Conservation (phyloP, 2,888 invertebrate species). For the Chloromyia formosa region DNA sequence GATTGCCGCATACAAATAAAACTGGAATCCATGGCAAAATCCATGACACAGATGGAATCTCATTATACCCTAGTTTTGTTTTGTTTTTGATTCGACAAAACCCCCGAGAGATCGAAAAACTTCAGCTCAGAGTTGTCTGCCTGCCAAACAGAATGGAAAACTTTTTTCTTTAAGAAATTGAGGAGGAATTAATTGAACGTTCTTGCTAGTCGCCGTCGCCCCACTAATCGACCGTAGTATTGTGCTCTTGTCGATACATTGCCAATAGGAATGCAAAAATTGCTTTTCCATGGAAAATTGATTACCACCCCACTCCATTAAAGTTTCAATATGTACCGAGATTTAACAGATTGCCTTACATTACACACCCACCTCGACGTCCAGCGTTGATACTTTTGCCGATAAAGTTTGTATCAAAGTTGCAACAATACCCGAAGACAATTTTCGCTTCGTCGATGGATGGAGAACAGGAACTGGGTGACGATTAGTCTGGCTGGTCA, state of each 20-base stretch:
- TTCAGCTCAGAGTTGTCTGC: too few relatives aligned
- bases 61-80: too few relatives aligned
- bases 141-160: not conserved
- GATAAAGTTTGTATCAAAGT: conserved; percentile 18
- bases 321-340: conserved; percentile 9
- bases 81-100: too few relatives aligned
- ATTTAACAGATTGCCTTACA: not conserved
- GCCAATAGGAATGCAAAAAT: conserved; percentile 5
- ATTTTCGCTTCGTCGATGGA: not conserved
- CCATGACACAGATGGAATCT: too few relatives aligned
- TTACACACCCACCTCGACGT: not conserved
- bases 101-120: too few relatives aligned
- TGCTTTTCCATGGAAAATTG: conserved; percentile 41
- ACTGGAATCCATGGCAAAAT: too few relatives aligned
- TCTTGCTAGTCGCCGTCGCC: conserved; percentile 20
- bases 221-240: too few relatives aligned
- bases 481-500: not conserved
- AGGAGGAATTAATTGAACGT: conserved; percentile 45
- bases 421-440: not conserved
- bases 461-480: too few relatives aligned
- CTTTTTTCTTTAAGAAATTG: conserved; percentile 24
- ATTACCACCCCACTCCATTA: conserved; percentile 37
- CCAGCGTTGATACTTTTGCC: not conserved
- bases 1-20: too few relatives aligned
- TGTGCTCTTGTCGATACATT: too few relatives aligned